Evolutionary conservation across 2,888 invertebrate species (phyloP), one percentile per base, ranked within the genome.

Genomic region (Pyrochroa serraticornis): DNA sequence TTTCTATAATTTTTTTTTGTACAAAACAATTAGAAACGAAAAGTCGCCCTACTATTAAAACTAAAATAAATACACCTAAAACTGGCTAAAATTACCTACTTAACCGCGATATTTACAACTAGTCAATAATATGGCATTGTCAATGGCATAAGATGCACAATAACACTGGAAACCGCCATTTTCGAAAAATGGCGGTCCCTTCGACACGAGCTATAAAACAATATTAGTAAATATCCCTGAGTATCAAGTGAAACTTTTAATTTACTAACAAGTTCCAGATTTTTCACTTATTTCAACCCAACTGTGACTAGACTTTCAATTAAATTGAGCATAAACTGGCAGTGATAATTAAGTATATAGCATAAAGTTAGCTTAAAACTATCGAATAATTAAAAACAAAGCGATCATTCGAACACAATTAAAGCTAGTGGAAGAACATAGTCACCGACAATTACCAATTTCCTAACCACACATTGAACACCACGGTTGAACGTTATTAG

Each of bases 41-140:
- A 39, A 13, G 13, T 34, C 37, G 22, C 39, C n/a, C 36, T 38
- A n/a, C 33, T 41, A 41, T 30, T 34, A 41, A 41, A 34, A 52
- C 33, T 41, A 54, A 54, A 50, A 38, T 45, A 56, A 44, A 51
- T 7, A 51, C 34, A 22, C 13, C 42, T 38, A 14, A 36, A 3
- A 7, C 38, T 42, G 14, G 8, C 12, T 10, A 34, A 22, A 41
- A 39, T 9, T 9, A 39, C 10, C 8, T 39, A 39, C n/a, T 13
- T 8, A 9, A 9, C n/a, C 10, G 42, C 48, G 34, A 36, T 55
- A 56, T 60, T 47, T 56, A 60, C 51, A 60, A 48, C 46, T 58
- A 58, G 34, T 52, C 31, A 62, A 62, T 71, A 71, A 67, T 72
- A 72, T 72, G 72, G 71, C 72, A 65, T 65, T 62, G 55, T 69